A percentile compares a stretch with the other conserved stretches of the same genome.
phyloP scores from a whole-genome alignment of 2,888 invertebrate species.

The Quadriops clusia region DNA sequence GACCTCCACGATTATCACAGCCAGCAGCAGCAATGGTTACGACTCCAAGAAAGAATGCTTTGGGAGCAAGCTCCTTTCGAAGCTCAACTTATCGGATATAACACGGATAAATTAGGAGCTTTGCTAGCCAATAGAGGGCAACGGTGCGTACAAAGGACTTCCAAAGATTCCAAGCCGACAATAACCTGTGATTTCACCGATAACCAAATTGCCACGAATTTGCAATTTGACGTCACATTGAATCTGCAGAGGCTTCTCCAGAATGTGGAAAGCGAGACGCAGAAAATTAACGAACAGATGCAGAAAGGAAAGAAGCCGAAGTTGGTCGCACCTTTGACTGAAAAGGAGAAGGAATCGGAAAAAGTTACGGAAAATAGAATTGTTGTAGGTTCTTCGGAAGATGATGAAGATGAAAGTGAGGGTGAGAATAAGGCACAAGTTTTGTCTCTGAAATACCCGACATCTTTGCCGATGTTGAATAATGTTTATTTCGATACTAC shows the following conservation, averaged over 20 bases:
- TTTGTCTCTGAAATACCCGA: slow-evolving; percentile 36
- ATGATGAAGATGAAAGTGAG: slow-evolving; percentile 6
- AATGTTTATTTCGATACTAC: slow-evolving; percentile 42
- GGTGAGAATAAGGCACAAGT: slow-evolving; percentile 19
- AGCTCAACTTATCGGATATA: slow-evolving; percentile 30
- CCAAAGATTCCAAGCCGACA: slow-evolving; percentile 29
- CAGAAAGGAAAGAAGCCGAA: too few species aligned
- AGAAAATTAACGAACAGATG: slow-evolving; percentile 38
- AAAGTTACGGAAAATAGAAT: slow-evolving; percentile 1
- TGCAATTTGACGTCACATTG: slow-evolving; percentile 36
- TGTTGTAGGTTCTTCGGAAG: not conserved
- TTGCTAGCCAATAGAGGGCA: slow-evolving; percentile 29
- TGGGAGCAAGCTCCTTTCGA: slow-evolving; percentile 42
- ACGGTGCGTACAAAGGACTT: slow-evolving; percentile 33
- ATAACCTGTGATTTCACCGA: slow-evolving; percentile 34
- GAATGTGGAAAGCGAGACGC: slow-evolving; percentile 40
- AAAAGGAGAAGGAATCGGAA: slow-evolving; percentile 9
- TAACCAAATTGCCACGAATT: slow-evolving; percentile 32
- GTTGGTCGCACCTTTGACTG: slow-evolving; percentile 3
- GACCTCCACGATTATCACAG: slow-evolving; percentile 52
- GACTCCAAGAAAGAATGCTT: slow-evolving; percentile 45
- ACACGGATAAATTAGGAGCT: slow-evolving; percentile 26
- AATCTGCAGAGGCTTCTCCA: slow-evolving; percentile 38
- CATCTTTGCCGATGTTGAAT: slow-evolving; percentile 38
- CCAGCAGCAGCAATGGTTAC: slow-evolving; percentile 48